Evolutionary conservation across 2,888 invertebrate species (phyloP), one percentile per base, ranked within the genome.

Genomic region (Acanthococcus lagerstroemiae): DNA sequence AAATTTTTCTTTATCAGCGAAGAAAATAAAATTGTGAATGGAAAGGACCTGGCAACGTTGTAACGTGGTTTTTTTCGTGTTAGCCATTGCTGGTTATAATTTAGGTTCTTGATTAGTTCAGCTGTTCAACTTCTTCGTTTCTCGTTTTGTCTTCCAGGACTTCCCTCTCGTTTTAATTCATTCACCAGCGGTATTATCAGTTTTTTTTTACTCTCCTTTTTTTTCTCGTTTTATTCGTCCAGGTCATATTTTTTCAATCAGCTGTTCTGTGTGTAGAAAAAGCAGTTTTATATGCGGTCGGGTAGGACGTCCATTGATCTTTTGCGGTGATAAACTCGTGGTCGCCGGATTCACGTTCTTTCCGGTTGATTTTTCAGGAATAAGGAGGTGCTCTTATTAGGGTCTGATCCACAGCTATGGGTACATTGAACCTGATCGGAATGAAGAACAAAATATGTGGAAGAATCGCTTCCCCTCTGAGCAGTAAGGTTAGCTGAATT

Each of bases 101-200:
- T 57, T 57, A 45, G 57, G 22, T 60, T 48, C 56, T 56, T 27
- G 48, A 60, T 60, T 60, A 60, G 24, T 50, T 48, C 17, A n/a
- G 46, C 19, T 45, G 17, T 17, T 5, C 48, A 25, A 25, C 45
- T 58, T 58, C 45, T 60, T 50, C n/a, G 15, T 19, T 24, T 19
- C 50, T 21, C 12, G 45, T n/a, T 37, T 45, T 58, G 45, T 25
- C 45, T 60, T 17, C 6, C 48, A 48, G 48, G 50, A 54, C 27
- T 55, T 63, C 44, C 54, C 54, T 54, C 52, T 25, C n/a, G n/a
- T 61, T 61, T 54, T 17, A 17, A 27, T 63, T 63, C 63, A 63
- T 25, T 54, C 21, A 61, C 30, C 25, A 50, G 27, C 19, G 30
- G 15, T 17, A 27, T 61, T 61, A 22, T 24, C 24, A 9, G 21